Evolutionary conservation across 2,797 vertebrate species (phyloP), one percentile per base, ranked within the genome.

Genomic region (Parauchenoglanis punctatus): DNA sequence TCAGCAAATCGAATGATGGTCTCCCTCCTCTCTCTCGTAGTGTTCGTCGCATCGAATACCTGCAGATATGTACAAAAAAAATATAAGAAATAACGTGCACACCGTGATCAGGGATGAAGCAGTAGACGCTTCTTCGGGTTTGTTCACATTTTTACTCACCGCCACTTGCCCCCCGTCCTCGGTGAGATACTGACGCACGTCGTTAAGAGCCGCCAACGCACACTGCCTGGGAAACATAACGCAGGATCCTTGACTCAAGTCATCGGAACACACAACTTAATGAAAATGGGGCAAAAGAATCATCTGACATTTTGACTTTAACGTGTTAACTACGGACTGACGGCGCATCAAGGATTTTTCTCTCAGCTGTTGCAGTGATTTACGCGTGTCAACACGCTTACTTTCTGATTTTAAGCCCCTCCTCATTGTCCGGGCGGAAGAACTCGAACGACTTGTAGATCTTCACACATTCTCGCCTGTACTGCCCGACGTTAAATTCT

Each of bases 1-100:
- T 99, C 97, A 2, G 98, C 97, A 92, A 99, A 99, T 89, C 96
- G 96, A 83, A 97, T 95, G 93, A 99, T 99, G 54, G 97, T 99
- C 63, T 97, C 96, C 91, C 98, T 96, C 7, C 98, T 95, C 91
- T 99, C 98, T 90, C 99, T 96, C 80, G 99, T 99, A 4, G 99
- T 99, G 93, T 99, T 99, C 70, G 99, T 99, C 61, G 98, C 99
- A 94, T 99, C 99, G 76, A 99, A 99, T 87, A 99, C 98, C 99
- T 99, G 87, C 17, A 0, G 35, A 77, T 2, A 1, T 81, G 1
- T 23, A 70, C 6, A 25, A 73, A 67, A 28, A 28, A 44, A 17
- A 68, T 35, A 67, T 35, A 67, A 70, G 28, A 31, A 56, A 77
- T 54, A 3, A n/a, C 20, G 56, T 13, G 25, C 58, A 61, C 31